phyloP scores from a whole-genome alignment of 23 tunicate species.

The Ciona savignyi region DNA sequence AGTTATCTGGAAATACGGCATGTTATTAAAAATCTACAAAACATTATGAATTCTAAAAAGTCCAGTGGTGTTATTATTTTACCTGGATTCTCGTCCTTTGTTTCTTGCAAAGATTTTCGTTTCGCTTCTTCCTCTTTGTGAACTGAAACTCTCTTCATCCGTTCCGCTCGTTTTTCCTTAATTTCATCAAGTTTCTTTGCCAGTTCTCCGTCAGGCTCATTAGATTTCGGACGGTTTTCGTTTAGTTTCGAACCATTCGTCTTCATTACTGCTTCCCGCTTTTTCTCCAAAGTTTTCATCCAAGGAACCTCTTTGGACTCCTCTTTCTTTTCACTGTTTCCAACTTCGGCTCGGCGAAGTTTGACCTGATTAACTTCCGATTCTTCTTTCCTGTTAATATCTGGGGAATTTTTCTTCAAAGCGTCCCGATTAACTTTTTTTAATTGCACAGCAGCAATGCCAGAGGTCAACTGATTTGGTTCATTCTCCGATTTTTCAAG shows the following conservation, averaged over 20 bases:
- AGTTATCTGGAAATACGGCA: no score
- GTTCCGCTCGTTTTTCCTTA: slow-evolving; percentile 5
- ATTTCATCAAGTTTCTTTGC: slow-evolving; percentile 21
- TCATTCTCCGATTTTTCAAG: not conserved
- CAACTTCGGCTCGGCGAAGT: slow-evolving; percentile 17
- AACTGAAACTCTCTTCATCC: slow-evolving; percentile 1
- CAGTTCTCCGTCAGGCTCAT: slow-evolving; percentile 18
- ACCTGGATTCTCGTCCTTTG: slow-evolving; percentile 1
- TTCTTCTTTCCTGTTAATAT: not conserved
- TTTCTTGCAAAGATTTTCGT: slow-evolving; percentile 8
- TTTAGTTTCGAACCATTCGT: not conserved
- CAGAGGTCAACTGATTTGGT: slow-evolving; percentile 2
- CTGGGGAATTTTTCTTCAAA: not conserved
- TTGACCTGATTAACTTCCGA: slow-evolving; percentile 21
- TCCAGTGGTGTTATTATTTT: no score
- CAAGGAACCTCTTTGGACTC: slow-evolving; percentile 40
- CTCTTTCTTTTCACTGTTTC: not conserved
- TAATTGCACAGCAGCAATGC: slow-evolving; percentile 36
- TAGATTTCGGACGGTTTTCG: slow-evolving; percentile 11
- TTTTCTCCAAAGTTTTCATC: slow-evolving; percentile 37
- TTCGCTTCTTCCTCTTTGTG: slow-evolving; percentile 15
- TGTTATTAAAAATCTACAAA: no score
- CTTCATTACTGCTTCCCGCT: slow-evolving; percentile 59
- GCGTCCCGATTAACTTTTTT: slow-evolving; percentile 49
- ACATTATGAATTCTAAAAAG: no score